Percentiles rank a stretch among this genome's conserved stretches.
phyloP scores from a whole-genome alignment of 2,797 vertebrate species.

The Syngnathus rostellatus region DNA sequence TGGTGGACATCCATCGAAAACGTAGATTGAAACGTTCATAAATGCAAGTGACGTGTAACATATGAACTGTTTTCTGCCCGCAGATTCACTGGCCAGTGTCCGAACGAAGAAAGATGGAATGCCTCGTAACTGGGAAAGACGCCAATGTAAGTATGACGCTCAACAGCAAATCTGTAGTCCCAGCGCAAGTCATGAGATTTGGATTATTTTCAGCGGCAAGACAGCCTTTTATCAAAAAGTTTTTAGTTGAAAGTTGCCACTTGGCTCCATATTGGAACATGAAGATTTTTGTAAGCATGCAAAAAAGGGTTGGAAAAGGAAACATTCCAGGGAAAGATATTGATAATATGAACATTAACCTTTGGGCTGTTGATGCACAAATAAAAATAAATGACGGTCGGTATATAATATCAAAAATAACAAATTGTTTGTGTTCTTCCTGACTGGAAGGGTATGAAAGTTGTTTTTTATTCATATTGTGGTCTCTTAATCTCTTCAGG shows the following conservation, averaged over 20 bases:
- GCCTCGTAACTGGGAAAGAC: constrained; percentile 91
- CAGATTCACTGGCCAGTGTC: constrained; percentile 97
- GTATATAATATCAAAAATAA: too few relatives aligned
- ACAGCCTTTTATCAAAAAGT: constrained; percentile 7
- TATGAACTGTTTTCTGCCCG: constrained; percentile 37
- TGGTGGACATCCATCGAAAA: constrained; percentile 40
- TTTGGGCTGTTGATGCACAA: constrained; percentile 16
- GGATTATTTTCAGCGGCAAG: constrained; percentile 24
- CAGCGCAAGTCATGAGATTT: constrained; percentile 14
- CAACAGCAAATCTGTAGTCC: constrained; percentile 14
- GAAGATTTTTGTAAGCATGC: too few relatives aligned
- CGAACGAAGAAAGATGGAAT: constrained; percentile 87
- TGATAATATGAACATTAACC: constrained; percentile 14
- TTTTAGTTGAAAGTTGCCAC: background rate
- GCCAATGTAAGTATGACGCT: constrained; percentile 79
- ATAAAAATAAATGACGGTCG: too few relatives aligned
- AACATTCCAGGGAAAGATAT: too few relatives aligned
- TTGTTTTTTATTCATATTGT: background rate
- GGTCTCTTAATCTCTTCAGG: constrained; percentile 62
- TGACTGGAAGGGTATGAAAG: too few relatives aligned
- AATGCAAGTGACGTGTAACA: constrained; percentile 46
- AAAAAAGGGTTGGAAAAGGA: too few relatives aligned
- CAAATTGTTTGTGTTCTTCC: too few relatives aligned
- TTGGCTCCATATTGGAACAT: background rate
- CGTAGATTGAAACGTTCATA: constrained; percentile 33